Evolutionary conservation across 2,888 invertebrate species (phyloP).

Genomic region (Pteria penguin): DNA sequence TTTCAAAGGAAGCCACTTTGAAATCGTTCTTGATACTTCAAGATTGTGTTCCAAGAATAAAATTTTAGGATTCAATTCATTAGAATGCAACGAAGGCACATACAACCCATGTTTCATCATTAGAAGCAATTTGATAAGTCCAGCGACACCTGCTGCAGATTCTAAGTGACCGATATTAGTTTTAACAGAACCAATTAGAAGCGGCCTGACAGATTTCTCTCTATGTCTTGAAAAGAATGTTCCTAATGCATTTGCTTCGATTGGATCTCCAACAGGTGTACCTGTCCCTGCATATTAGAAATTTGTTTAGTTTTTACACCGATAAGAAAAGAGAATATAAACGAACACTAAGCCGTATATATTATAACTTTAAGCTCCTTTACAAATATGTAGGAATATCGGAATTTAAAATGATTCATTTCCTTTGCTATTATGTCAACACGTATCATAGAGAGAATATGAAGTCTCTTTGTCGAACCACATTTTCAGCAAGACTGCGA

Average conservation of each 20-base stretch:
- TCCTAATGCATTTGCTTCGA: constrained; percentile 59
- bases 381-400: no score
- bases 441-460: no score
- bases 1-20: constrained; percentile 35
- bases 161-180: constrained; percentile 63
- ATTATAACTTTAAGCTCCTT: no score
- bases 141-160: constrained; percentile 58
- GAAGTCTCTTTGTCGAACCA: no score
- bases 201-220: neutral
- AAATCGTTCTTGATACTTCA: constrained; percentile 29
- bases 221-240: constrained; percentile 41
- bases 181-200: constrained; percentile 60
- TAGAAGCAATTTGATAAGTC: constrained; percentile 62
- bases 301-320: no score
- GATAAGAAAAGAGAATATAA: no score
- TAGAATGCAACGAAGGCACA: constrained; percentile 58
- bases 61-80: constrained; percentile 50
- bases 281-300: constrained; percentile 68
- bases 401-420: no score
- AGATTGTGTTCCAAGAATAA: constrained; percentile 41
- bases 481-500: no score
- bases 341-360: no score
- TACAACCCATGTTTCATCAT: constrained; percentile 60
- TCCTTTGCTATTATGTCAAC: no score
- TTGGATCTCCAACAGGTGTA: constrained; percentile 65